These are phyloP conservation scores for Caradrina kadenii DNA, from an alignment of 2,888 invertebrate genomes.

Conservation along the genomic window DNA sequence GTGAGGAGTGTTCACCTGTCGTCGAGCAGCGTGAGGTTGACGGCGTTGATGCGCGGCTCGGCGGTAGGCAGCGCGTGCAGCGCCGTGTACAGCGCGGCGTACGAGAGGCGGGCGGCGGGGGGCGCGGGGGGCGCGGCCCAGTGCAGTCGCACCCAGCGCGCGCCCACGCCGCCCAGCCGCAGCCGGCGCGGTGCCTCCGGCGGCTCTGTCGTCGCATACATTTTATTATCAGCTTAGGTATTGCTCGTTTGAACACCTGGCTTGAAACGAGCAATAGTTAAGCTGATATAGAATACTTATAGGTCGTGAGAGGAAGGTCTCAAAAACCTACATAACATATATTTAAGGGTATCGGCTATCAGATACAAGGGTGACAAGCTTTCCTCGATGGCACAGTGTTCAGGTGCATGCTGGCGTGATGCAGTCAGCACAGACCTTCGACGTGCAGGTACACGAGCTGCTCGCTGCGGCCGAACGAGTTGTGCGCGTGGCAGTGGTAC, in stretches of 20 bases:
- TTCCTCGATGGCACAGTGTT: not conserved
- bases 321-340: no score
- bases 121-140: constrained; percentile 84
- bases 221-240: not conserved
- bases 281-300: no score
- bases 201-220: constrained; percentile 86
- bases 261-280: no score
- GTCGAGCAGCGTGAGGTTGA: constrained; percentile 74
- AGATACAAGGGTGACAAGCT: not conserved
- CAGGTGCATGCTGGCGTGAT: not conserved
- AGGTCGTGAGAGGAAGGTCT: no score
- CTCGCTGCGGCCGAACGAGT: constrained; percentile 92
- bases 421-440: constrained; percentile 85
- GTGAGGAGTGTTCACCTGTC: constrained; percentile 56
- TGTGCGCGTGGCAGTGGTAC: constrained; percentile 93
- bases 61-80: constrained; percentile 70
- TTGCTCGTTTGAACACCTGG: no score
- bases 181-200: constrained; percentile 92
- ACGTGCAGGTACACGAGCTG: constrained; percentile 92
- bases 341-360: not conserved
- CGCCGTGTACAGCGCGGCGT: constrained; percentile 72
- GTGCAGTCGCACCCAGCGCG: constrained; percentile 90
- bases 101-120: constrained; percentile 69
- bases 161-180: constrained; percentile 90
- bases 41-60: constrained; percentile 59